Percentiles rank a stretch among this genome's conserved stretches.
Evolutionary conservation across 2,888 invertebrate species (phyloP).

Genomic region (Lepetodrilus schrolli): DNA sequence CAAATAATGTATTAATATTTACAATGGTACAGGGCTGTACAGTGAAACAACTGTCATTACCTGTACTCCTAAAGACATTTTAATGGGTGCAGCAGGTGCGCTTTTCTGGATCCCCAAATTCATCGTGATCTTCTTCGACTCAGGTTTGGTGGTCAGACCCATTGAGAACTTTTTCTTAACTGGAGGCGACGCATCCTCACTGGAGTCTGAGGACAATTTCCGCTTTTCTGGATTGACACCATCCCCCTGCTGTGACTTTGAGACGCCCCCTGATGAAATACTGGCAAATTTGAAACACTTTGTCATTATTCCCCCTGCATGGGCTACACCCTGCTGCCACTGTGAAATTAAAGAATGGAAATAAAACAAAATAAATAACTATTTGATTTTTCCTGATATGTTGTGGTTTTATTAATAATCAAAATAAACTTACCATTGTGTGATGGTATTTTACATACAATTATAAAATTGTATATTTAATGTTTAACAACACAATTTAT

Average conservation of each 20-base stretch:
- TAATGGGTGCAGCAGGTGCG: conserved; percentile 29
- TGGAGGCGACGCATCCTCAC: conserved; percentile 34
- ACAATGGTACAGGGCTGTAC: too few relatives aligned
- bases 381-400: neutral
- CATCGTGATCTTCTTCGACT: conserved; percentile 41
- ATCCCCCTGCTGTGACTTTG: conserved; percentile 12
- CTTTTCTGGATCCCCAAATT: conserved; percentile 33
- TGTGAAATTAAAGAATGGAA: conserved; percentile 31
- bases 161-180: conserved; percentile 49
- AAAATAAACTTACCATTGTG: too few relatives aligned
- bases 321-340: conserved; percentile 33
- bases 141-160: conserved; percentile 32
- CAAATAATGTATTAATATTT: too few relatives aligned
- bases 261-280: conserved; percentile 46
- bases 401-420: neutral
- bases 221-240: conserved; percentile 50
- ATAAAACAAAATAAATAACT: neutral
- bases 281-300: conserved; percentile 45
- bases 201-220: conserved; percentile 40
- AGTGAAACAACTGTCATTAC: too few relatives aligned
- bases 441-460: too few relatives aligned
- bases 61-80: neutral
- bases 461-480: too few relatives aligned
- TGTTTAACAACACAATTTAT: too few relatives aligned
- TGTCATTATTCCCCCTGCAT: conserved; percentile 26